phyloP scores from a whole-genome alignment of 2,113 vertebrate genomes.

The Fregetta grallaria region DNA sequence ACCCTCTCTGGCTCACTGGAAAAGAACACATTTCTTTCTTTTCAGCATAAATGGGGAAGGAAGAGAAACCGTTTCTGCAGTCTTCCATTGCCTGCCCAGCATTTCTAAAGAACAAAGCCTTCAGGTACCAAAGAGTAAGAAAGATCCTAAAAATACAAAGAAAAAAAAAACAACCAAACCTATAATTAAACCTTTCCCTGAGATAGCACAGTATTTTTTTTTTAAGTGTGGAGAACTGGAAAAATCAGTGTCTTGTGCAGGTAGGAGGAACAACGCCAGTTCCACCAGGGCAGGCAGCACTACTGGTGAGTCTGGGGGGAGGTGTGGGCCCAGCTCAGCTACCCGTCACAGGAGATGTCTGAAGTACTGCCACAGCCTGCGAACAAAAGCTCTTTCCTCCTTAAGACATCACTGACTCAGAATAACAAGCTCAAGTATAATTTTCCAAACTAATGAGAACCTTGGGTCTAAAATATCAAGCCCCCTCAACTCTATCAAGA shows the following conservation, averaged over 20 bases:
- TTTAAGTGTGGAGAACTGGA: neutral
- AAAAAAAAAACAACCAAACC: neutral
- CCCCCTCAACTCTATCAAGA: neutral
- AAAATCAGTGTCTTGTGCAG: neutral
- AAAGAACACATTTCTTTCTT: neutral
- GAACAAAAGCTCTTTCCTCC: neutral
- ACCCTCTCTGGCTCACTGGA: neutral
- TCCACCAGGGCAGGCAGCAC: neutral
- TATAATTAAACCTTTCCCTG: neutral
- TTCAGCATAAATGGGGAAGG: neutral
- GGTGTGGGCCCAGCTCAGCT: neutral
- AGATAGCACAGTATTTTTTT: neutral
- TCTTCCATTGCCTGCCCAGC: neutral
- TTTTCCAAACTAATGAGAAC: neutral
- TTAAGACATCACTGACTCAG: neutral
- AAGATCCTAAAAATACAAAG: neutral
- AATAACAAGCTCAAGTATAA: neutral
- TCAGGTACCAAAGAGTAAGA: neutral
- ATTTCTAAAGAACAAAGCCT: neutral
- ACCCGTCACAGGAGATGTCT: neutral
- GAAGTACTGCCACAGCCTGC: neutral
- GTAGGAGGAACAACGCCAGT: neutral
- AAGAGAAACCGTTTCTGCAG: neutral
- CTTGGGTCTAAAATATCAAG: neutral
- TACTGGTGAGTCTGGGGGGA: neutral